Percentiles rank a stretch among this genome's conserved stretches.
Evolutionary conservation across 2,888 invertebrate genomes (phyloP).

Genomic region (Laothoe populi): DNA sequence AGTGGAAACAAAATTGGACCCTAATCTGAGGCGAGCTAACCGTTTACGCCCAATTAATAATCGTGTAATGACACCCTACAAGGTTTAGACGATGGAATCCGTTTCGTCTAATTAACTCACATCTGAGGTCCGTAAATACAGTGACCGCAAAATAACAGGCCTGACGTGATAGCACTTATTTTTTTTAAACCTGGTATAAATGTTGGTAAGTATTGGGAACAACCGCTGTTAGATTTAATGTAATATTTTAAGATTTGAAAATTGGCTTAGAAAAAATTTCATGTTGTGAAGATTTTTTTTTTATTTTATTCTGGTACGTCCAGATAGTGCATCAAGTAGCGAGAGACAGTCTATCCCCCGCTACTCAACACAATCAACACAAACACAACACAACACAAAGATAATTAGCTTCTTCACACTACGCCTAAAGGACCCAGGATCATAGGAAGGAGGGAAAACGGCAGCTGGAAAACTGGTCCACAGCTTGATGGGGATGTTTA

Average conservation of each 20-base stretch:
- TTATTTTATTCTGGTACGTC: too few relatives aligned
- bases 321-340: too few relatives aligned
- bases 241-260: not conserved
- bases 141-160: constrained; percentile 73
- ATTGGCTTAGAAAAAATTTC: too few relatives aligned
- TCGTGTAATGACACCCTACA: constrained; percentile 49
- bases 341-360: too few relatives aligned
- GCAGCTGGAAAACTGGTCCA: too few relatives aligned
- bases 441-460: too few relatives aligned
- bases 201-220: not conserved
- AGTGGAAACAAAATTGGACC: constrained; percentile 43
- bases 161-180: constrained; percentile 58
- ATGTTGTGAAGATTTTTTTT: too few relatives aligned
- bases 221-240: not conserved
- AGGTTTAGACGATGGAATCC: constrained; percentile 13
- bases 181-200: constrained; percentile 41
- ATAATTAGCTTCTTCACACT: too few relatives aligned
- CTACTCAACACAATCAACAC: too few relatives aligned
- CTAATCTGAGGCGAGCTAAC: constrained; percentile 42
- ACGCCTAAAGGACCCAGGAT: too few relatives aligned
- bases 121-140: constrained; percentile 55
- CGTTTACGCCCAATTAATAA: constrained; percentile 77
- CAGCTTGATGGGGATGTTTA: too few relatives aligned
- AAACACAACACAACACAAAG: too few relatives aligned
- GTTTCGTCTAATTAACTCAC: constrained; percentile 14